These are phyloP conservation scores for Neoascia interrupta DNA, from an alignment of 2,888 invertebrate genomes.

Conservation along the genomic window DNA sequence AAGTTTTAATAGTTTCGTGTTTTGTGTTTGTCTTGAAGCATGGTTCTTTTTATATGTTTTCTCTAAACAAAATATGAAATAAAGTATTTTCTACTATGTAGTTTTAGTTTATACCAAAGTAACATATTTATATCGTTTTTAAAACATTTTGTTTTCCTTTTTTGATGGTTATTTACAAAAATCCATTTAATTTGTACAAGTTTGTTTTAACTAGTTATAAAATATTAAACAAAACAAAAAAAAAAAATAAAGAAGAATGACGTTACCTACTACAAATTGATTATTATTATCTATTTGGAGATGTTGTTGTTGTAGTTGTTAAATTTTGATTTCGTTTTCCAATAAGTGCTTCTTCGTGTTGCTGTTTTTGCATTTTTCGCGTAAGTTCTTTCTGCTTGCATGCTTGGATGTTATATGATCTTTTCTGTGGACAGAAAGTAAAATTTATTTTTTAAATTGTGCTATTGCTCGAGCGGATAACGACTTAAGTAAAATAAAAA, in stretches of 20 bases:
- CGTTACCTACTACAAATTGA: constrained; percentile 26
- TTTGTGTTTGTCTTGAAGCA: constrained; percentile 27
- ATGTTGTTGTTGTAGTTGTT: constrained; percentile 38
- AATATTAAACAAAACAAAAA: constrained; percentile 15
- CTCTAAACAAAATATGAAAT: constrained; percentile 10
- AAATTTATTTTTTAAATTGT: no score
- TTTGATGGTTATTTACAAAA: constrained; percentile 40
- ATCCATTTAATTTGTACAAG: constrained; percentile 34
- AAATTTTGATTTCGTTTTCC: constrained; percentile 70
- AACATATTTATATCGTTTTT: constrained; percentile 18
- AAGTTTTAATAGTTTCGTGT: constrained; percentile 14
- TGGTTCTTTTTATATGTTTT: constrained; percentile 34
- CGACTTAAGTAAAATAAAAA: no score
- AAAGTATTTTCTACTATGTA: constrained; percentile 40
- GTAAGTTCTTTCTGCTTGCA: constrained; percentile 78
- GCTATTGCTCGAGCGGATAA: no score
- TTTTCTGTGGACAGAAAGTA: constrained; percentile 75
- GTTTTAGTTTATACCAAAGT: constrained; percentile 60
- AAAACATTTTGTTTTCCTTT: background rate
- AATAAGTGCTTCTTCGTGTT: constrained; percentile 78
- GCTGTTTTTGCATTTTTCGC: constrained; percentile 77
- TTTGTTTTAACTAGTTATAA: constrained; percentile 31
- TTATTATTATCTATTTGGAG: constrained; percentile 35
- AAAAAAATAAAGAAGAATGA: constrained; percentile 12
- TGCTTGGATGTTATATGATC: constrained; percentile 76